phyloP scores from a whole-genome alignment of 2,888 invertebrate species.

The Drosophila formosana region DNA sequence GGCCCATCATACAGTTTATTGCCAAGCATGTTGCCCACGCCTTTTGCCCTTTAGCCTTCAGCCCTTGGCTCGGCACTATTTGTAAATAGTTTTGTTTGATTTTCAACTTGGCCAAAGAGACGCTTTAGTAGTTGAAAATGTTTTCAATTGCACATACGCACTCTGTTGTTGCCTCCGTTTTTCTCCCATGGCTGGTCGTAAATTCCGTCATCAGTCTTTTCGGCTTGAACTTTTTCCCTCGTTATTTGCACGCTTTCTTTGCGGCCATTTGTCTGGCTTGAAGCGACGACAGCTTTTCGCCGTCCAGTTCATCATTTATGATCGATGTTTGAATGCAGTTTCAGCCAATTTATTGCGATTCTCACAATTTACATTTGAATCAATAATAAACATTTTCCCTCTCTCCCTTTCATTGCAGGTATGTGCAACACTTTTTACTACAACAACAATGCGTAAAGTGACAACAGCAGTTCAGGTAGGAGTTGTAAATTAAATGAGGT shows the following conservation, averaged over 20 bases:
- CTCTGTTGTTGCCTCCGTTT: conserved; percentile 29
- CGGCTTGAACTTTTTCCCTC: conserved; percentile 50
- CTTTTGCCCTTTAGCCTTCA: conserved; percentile 26
- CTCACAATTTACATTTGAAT: background rate
- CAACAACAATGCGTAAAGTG: background rate
- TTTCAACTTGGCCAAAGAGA: conserved; percentile 11
- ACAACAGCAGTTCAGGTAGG: conserved; percentile 1
- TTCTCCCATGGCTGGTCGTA: conserved; percentile 16
- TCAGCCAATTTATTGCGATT: background rate
- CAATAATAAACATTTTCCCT: background rate
- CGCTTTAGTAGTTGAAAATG: conserved; percentile 33
- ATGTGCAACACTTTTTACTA: conserved; percentile 34
- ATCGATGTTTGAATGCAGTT: conserved; percentile 62
- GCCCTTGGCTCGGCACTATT: conserved; percentile 32
- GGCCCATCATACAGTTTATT: conserved; percentile 54
- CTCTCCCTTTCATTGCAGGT: conserved; percentile 56
- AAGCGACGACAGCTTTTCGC: conserved; percentile 25
- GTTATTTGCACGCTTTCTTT: conserved; percentile 50
- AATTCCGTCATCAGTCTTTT: conserved; percentile 52
- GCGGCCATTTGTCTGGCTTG: conserved; percentile 72
- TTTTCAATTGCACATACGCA: conserved; percentile 46
- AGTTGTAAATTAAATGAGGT: background rate
- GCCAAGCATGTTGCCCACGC: conserved; percentile 20
- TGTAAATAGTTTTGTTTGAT: conserved; percentile 57
- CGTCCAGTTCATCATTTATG: conserved; percentile 67